Conservation (phyloP, 1,140 invertebrate species). For the Babylonia areolata region DNA sequence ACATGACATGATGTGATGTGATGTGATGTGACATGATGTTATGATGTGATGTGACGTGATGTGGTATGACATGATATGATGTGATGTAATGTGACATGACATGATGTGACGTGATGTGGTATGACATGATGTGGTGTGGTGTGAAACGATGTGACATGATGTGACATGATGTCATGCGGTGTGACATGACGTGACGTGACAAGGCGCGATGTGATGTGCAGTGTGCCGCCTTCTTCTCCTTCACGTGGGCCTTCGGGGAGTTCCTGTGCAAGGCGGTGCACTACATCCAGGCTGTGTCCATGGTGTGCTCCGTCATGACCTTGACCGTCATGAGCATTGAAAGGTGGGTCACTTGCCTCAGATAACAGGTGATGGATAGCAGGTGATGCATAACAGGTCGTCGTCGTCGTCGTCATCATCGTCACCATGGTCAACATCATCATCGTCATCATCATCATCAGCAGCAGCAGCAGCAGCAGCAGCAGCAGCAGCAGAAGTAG, state of each 20-base stretch:
- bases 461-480: slow-evolving; percentile 25
- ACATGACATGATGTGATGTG: too few species aligned
- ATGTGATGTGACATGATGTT: too few species aligned
- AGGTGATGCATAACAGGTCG: too few species aligned
- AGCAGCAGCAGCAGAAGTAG: too few species aligned
- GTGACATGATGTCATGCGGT: too few species aligned
- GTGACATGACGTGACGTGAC: too few species aligned
- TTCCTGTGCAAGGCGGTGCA: slow-evolving; percentile 85
- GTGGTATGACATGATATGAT: too few species aligned
- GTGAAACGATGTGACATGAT: too few species aligned
- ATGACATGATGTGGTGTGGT: too few species aligned
- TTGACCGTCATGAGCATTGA: slow-evolving; percentile 86
- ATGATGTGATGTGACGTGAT: too few species aligned
- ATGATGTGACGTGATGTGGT: too few species aligned
- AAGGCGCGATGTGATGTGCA: slow-evolving; percentile 72
- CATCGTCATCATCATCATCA: slow-evolving; percentile 27
- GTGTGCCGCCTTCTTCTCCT: slow-evolving; percentile 85
- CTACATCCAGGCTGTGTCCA: slow-evolving; percentile 86
- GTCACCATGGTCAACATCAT: slow-evolving; percentile 33
- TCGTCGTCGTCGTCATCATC: background rate
- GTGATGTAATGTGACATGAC: too few species aligned
- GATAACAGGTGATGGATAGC: background rate
- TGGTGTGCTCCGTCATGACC: slow-evolving; percentile 86
- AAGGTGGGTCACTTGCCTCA: slow-evolving; percentile 79
- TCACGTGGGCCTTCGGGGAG: slow-evolving; percentile 84